phyloP scores from a whole-genome alignment of 2,113 vertebrate genomes.

The Siniperca chuatsi region DNA sequence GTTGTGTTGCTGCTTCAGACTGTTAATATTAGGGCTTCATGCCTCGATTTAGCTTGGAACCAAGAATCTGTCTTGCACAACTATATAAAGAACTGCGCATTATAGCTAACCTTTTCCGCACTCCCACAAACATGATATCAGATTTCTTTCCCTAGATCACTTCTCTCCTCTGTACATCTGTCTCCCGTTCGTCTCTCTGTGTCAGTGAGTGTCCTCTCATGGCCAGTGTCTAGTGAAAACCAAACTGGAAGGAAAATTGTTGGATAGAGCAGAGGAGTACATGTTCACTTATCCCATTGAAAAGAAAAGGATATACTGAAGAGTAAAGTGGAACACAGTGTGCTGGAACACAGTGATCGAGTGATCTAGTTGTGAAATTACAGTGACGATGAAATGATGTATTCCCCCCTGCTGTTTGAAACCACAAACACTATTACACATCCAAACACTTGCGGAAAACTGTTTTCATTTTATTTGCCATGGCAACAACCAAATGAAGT shows the following conservation, averaged over 20 bases:
- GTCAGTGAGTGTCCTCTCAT: slow-evolving; percentile 58
- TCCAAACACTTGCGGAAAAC: slow-evolving; percentile 52
- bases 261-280: slow-evolving; percentile 9
- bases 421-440: slow-evolving; percentile 65
- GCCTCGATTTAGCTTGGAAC: slow-evolving; percentile 69
- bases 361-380: slow-evolving; percentile 56
- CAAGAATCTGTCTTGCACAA: slow-evolving; percentile 57
- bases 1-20: slow-evolving; percentile 40
- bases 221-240: slow-evolving; percentile 21
- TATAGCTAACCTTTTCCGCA: slow-evolving; percentile 79
- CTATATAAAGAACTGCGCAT: slow-evolving; percentile 84
- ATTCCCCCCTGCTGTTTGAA: slow-evolving; percentile 46
- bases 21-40: slow-evolving; percentile 54
- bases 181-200: slow-evolving; percentile 71
- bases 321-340: neutral
- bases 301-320: neutral
- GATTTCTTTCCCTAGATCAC: slow-evolving; percentile 76
- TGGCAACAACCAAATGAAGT: slow-evolving; percentile 76
- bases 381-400: slow-evolving; percentile 46
- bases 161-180: slow-evolving; percentile 79
- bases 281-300: slow-evolving; percentile 14
- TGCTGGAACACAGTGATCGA: slow-evolving; percentile 43
- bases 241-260: slow-evolving; percentile 25
- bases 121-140: slow-evolving; percentile 77
- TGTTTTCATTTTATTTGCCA: slow-evolving; percentile 70